Conservation (phyloP, 2,888 invertebrate species). For the Acholoe squamosa region DNA sequence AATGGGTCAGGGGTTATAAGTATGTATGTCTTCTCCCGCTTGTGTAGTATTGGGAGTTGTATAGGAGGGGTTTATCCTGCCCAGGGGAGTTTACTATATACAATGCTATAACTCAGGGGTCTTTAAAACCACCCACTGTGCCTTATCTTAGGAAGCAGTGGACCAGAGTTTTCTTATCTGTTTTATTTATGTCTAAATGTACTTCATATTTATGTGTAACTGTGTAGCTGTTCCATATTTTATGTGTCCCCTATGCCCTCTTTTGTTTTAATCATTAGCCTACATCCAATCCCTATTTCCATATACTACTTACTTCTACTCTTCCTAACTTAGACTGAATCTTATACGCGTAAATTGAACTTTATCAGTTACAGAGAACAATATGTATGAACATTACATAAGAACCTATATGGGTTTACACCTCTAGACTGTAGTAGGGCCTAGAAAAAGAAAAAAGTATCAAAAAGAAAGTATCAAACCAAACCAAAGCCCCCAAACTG, state of each 20-base stretch:
- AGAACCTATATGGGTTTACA: not conserved
- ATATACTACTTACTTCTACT: conserved; percentile 20
- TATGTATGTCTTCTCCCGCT: not conserved
- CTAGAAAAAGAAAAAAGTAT: conserved; percentile 27
- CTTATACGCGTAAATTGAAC: not conserved
- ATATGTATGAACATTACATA: not conserved
- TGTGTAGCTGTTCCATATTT: not conserved
- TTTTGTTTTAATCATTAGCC: conserved; percentile 14
- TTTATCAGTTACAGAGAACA: not conserved
- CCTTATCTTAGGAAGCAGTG: conserved; percentile 18
- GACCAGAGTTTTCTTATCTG: conserved; percentile 26
- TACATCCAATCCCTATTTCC: not conserved
- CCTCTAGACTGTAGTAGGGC: not conserved
- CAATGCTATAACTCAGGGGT: not conserved
- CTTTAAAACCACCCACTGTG: conserved; percentile 41
- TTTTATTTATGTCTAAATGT: conserved; percentile 38
- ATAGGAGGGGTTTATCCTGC: not conserved
- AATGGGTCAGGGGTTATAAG: not conserved
- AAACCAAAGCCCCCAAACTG: conserved; percentile 33
- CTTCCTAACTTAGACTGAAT: not conserved
- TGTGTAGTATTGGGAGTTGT: not conserved
- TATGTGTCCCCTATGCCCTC: conserved; percentile 24
- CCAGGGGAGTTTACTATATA: not conserved
- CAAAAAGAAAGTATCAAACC: not conserved
- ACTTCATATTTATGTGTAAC: not conserved